Evolutionary conservation across 1,140 invertebrate genomes (phyloP).

Genomic region (Drosophila saltans): DNA sequence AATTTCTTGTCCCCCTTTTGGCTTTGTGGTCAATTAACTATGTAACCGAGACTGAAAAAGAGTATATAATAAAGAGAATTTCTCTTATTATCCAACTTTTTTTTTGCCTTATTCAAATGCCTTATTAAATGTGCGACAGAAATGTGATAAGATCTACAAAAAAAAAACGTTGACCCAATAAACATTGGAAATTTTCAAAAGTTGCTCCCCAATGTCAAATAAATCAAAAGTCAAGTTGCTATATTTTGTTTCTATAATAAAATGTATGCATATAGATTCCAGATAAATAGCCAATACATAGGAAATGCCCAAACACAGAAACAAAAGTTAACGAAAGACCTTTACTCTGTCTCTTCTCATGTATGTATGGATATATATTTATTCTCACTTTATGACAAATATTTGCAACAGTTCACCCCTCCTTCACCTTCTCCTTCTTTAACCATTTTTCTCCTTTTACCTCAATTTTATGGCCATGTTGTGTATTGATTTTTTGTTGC

Average conservation of each 20-base stretch:
- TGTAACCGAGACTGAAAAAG: slow-evolving; percentile 29
- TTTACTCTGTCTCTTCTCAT: background rate
- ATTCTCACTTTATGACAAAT: slow-evolving; percentile 43
- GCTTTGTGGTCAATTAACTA: slow-evolving; percentile 71
- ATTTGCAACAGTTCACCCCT: slow-evolving; percentile 1
- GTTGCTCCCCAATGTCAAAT: slow-evolving; percentile 24
- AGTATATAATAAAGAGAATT: background rate
- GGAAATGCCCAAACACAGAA: slow-evolving; percentile 16
- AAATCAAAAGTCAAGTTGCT: slow-evolving; percentile 2
- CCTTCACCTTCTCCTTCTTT: background rate
- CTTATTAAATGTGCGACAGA: background rate
- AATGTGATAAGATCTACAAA: slow-evolving; percentile 22
- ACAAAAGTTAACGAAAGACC: background rate
- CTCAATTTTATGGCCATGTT: slow-evolving; percentile 15
- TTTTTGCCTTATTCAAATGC: background rate
- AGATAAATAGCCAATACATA: background rate
- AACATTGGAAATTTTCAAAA: slow-evolving; percentile 34
- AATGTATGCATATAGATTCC: background rate
- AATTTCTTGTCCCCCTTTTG: slow-evolving; percentile 21
- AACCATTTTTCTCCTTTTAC: slow-evolving; percentile 21
- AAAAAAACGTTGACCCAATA: slow-evolving; percentile 37
- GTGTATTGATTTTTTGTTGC: slow-evolving; percentile 63
- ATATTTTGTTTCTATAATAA: no score
- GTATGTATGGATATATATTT: slow-evolving; percentile 20
- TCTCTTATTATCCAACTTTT: background rate